Base-by-base conservation (phyloP, 2,113 vertebrate genomes). In the Gavialis gangeticus region DNA sequence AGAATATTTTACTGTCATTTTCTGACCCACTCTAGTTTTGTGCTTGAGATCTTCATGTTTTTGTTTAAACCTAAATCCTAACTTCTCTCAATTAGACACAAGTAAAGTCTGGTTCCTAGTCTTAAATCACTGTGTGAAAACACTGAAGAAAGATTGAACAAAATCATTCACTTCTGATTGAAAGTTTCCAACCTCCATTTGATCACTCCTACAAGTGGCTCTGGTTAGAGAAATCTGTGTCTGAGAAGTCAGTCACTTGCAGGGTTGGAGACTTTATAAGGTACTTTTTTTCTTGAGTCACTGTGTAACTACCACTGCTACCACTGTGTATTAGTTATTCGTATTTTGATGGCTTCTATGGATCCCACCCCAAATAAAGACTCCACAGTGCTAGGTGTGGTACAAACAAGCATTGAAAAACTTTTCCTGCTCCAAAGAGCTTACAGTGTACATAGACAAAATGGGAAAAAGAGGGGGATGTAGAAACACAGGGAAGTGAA, bases 1-100 rank as follows among this genome's bases (percentile, higher is more conserved):
- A 3, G 56, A 63, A 34, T 58, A 91, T 80, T 79, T 94, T 94
- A 75, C 84, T 94, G 91, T 91, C 15, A 82, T 94, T 94, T 94
- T 95, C 83, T 75, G 78, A 91, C 55, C 63, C 66, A 81, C 85
- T 93, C 77, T 84, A 80, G 80, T 82, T 94, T 87, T 84, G 62
- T 60, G 46, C n/a, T 62, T 0, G 7, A 89, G 77, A 79, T 79
- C 80, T 55, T 55, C 15, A 11, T 34, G 76, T 27, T 22, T 28
- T 92, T 87, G 76, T 28, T 46, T 46, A 71, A 54, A 17, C 24
- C n/a, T 24, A 46, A 22, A 25, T 63, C 66, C 63, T 34, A 13
- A 25, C 59, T 17, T 59, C 60, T 37, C 14, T 54, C 19, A 19
- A 60, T 37, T 60, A 25, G 16, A 59, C 19, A n/a, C 28, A 84